phyloP scores from a whole-genome alignment of 2,888 invertebrate species.

The Isotomurus palustris region DNA sequence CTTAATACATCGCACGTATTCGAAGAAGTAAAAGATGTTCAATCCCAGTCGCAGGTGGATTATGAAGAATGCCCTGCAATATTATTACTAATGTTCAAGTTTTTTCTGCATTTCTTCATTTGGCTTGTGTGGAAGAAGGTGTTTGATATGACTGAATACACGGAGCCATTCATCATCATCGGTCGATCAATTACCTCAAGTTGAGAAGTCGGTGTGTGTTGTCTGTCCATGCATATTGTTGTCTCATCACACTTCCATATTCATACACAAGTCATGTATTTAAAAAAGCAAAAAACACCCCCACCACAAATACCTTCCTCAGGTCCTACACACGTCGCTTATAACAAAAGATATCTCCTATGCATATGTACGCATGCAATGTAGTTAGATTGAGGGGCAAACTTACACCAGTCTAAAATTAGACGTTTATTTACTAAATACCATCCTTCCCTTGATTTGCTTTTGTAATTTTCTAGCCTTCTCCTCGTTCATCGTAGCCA shows the following conservation, averaged over 20 bases:
- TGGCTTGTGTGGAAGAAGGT: constrained; percentile 7
- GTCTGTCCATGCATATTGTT: constrained; percentile 6
- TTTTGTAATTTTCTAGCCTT: no score
- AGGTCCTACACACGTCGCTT: background rate
- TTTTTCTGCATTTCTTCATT: no score
- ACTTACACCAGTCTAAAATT: background rate
- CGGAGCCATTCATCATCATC: constrained; percentile 12
- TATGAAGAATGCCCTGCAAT: no score
- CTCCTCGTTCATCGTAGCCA: no score
- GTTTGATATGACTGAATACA: constrained; percentile 11
- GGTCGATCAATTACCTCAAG: constrained; percentile 8
- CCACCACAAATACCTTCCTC: background rate
- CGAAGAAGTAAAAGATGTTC: no score
- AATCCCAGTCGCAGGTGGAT: no score
- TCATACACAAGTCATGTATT: background rate
- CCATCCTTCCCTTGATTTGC: background rate
- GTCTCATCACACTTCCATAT: background rate
- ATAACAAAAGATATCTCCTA: no score
- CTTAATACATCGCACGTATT: no score
- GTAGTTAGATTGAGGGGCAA: no score
- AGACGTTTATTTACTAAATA: background rate
- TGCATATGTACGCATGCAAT: no score
- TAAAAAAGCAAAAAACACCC: background rate
- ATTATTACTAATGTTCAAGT: no score
- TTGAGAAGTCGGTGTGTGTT: background rate